Conservation (phyloP, 2,888 invertebrate genomes). For the Amblyjoppa fuscipennis region DNA sequence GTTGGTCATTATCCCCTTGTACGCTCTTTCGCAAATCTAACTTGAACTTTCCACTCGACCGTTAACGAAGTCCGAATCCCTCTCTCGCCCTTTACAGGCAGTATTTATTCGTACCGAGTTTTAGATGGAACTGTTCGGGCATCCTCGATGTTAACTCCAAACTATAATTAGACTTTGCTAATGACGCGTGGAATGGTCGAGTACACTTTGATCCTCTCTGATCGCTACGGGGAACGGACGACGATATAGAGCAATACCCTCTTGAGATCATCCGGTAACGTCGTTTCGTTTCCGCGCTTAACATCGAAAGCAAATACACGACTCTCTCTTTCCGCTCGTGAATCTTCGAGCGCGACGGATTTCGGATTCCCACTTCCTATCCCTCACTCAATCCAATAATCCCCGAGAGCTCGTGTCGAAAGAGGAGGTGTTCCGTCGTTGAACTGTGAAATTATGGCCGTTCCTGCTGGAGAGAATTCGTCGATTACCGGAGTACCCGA, state of each 20-base stretch:
- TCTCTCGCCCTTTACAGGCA: not conserved
- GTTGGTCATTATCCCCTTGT: conserved; percentile 26
- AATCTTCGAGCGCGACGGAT: conserved; percentile 49
- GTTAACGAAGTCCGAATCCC: not conserved
- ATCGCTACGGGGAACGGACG: conserved; percentile 2
- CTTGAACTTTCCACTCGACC: conserved; percentile 29
- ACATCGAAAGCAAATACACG: conserved; percentile 14
- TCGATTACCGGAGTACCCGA: conserved; percentile 23
- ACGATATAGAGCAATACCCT: conserved; percentile 6
- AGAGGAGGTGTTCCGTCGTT: conserved; percentile 67
- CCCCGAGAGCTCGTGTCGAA: conserved; percentile 75
- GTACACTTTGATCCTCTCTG: conserved; percentile 18
- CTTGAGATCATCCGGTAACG: not conserved
- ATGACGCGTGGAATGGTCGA: conserved; percentile 29
- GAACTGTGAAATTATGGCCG: conserved; percentile 81
- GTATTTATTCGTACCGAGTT: not conserved
- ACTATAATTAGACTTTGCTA: conserved; percentile 41
- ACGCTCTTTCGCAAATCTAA: conserved; percentile 16
- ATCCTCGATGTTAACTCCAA: not conserved
- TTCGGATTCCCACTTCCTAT: conserved; percentile 67
- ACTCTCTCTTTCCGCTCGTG: conserved; percentile 34
- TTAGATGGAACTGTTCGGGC: not conserved
- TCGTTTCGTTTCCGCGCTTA: conserved; percentile 19
- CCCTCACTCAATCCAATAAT: conserved; percentile 79
- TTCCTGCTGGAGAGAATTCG: conserved; percentile 50